Base-by-base conservation (phyloP, 2,113 vertebrate species). In the Myodes glareolus region DNA sequence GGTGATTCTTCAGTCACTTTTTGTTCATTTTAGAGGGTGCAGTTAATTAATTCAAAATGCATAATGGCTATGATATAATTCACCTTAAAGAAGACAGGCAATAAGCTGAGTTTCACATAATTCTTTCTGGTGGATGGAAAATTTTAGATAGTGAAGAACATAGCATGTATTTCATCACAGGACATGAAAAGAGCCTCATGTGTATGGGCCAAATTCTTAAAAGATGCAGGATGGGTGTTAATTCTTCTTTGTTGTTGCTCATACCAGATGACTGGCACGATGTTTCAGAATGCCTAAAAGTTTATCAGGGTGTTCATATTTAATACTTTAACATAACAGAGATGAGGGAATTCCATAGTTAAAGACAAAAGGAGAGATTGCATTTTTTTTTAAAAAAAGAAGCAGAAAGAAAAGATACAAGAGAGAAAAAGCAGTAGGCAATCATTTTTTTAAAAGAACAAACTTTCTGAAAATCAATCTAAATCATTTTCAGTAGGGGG, bases 401-500 rank as follows among this genome's bases (percentile, higher is more conserved):
- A 67, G 36, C 47, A 52, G 55, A 91, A 94, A 77, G 19, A 27
- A 97, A 91, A 52, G 63, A 65, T 61, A 85, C 39, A 45, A 10
- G 4, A 68, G 25, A 76, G 14, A 91, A 36, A 93, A 14, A 55
- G 0, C 31, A 72, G 33, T 52, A 85, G 50, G 68, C 45, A 90
- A 73, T 81, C 94, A 82, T 75, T 91, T 78, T 94, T 90, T 63
- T 8, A 36, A 68, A 85, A 39, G 52, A 82, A 75, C 63, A 86
- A 63, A 55, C 72, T 86, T 73, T 96, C 78, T 94, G 85, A 97
- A 98, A 97, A 97, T 96, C 88, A 96, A 82, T 96, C 87, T 88
- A 88, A 98, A 68, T 80, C 33, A 89, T 87, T 95, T 80, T 23
- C 88, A 27, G 88, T 73, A 96, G 90, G 97, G 58, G 84, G 80